These are phyloP conservation scores for Ericerus pela DNA, from an alignment of 1,140 invertebrate species.

Conservation along the genomic window DNA sequence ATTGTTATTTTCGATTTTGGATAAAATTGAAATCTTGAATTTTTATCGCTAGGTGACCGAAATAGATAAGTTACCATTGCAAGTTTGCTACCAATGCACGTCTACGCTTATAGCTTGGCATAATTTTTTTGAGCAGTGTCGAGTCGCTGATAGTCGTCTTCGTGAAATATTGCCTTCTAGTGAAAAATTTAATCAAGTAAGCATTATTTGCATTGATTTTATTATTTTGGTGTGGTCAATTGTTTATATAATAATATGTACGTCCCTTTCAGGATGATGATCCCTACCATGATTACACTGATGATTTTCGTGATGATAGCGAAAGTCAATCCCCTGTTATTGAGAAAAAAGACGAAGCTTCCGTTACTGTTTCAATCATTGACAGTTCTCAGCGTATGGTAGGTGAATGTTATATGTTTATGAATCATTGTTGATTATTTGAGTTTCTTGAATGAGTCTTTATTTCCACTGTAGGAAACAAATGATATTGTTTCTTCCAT, in stretches of 20 bases:
- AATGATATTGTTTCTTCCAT: no score
- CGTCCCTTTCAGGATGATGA: not conserved
- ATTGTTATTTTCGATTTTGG: not conserved
- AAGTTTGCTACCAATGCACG: slow-evolving; percentile 47
- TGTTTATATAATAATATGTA: no score
- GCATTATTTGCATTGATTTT: not conserved
- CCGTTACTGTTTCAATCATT: no score
- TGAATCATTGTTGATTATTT: no score
- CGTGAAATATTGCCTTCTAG: slow-evolving; percentile 17
- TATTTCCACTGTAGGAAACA: no score
- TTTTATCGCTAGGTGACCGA: slow-evolving; percentile 34
- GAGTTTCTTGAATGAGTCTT: no score
- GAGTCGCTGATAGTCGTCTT: slow-evolving; percentile 39
- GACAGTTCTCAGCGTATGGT: no score
- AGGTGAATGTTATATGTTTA: no score
- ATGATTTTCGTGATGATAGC: not conserved
- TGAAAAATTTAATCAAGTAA: slow-evolving; percentile 1
- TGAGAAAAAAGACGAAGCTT: no score
- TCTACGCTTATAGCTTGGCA: slow-evolving; percentile 45
- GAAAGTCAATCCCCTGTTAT: not conserved
- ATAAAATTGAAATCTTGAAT: not conserved
- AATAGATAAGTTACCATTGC: slow-evolving; percentile 38
- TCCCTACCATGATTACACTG: not conserved
- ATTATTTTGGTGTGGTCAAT: no score
- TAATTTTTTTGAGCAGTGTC: slow-evolving; percentile 39